Percentiles rank a stretch among this genome's conserved stretches.
Evolutionary conservation across 2,888 invertebrate genomes (phyloP).

Genomic region (Dicyrtomina minuta): DNA sequence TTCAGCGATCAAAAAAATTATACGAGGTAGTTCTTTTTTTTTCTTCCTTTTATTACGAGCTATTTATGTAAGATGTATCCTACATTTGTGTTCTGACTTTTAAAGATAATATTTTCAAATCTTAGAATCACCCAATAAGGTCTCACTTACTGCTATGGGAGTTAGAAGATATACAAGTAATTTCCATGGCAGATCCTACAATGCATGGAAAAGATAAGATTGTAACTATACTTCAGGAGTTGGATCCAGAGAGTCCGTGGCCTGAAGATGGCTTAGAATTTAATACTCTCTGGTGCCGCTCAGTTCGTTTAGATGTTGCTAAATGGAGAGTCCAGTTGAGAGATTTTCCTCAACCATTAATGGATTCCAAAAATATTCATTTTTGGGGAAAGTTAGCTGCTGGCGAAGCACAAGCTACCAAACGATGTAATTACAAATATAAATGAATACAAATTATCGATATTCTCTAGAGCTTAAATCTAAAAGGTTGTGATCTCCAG

Average conservation of each 20-base stretch:
- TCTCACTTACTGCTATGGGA: conserved; percentile 84
- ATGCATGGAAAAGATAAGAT: conserved; percentile 80
- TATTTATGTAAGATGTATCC: too few species aligned
- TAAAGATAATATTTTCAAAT: conserved; percentile 7
- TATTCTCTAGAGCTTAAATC: too few species aligned
- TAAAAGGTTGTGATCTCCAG: too few species aligned
- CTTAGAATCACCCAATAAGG: conserved; percentile 62
- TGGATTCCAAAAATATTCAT: conserved; percentile 78
- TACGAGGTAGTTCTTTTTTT: conserved; percentile 59
- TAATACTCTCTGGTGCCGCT: conserved; percentile 89
- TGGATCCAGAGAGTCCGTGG: conserved; percentile 88
- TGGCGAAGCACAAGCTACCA: conserved; percentile 80
- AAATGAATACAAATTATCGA: neutral
- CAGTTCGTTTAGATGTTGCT: conserved; percentile 75
- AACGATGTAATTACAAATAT: conserved; percentile 61
- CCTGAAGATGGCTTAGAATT: conserved; percentile 73
- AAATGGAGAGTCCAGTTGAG: conserved; percentile 86
- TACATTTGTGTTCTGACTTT: too few species aligned
- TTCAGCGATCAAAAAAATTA: conserved; percentile 80
- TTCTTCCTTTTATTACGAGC: too few species aligned
- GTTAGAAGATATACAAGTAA: conserved; percentile 70
- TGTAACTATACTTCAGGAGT: conserved; percentile 70
- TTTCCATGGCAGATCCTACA: conserved; percentile 81
- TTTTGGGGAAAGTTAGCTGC: conserved; percentile 88
- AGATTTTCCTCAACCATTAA: conserved; percentile 92